Evolutionary conservation across 1,140 invertebrate species (phyloP).

Genomic region (Zaprionus ghesquierei): DNA sequence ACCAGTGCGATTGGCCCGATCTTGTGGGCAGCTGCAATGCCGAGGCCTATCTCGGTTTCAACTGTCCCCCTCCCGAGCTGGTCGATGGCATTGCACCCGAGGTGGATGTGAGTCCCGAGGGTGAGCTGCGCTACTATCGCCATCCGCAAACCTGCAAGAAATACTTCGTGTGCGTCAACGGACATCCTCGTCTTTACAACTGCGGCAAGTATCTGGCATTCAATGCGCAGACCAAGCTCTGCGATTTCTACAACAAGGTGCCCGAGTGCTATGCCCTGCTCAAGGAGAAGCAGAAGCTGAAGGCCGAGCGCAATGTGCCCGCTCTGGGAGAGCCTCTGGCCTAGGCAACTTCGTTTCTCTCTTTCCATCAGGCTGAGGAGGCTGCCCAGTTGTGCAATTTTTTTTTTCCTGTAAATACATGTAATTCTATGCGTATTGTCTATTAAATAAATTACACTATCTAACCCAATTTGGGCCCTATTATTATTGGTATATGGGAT

Average conservation of each 20-base stretch:
- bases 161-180: conserved; percentile 92
- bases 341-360: neutral
- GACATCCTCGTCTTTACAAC: conserved; percentile 84
- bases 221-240: conserved; percentile 71
- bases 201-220: conserved; percentile 80
- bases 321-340: conserved; percentile 23
- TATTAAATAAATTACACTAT: conserved; percentile 39
- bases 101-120: conserved; percentile 83
- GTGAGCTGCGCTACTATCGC: conserved; percentile 85
- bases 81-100: conserved; percentile 72
- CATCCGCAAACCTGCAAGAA: conserved; percentile 88
- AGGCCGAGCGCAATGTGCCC: conserved; percentile 51
- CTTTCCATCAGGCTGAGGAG: neutral
- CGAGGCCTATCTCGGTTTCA: conserved; percentile 88
- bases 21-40: conserved; percentile 89
- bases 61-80: conserved; percentile 84
- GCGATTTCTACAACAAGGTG: conserved; percentile 79
- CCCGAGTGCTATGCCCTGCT: conserved; percentile 77
- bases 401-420: conserved; percentile 15
- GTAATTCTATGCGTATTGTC: conserved; percentile 42
- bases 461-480: neutral
- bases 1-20: conserved; percentile 94
- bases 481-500: too few species aligned
- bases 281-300: conserved; percentile 67
- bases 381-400: conserved; percentile 26